These are phyloP conservation scores for Autographa pulchrina DNA, from an alignment of 2,888 invertebrate genomes.

Conservation along the genomic window DNA sequence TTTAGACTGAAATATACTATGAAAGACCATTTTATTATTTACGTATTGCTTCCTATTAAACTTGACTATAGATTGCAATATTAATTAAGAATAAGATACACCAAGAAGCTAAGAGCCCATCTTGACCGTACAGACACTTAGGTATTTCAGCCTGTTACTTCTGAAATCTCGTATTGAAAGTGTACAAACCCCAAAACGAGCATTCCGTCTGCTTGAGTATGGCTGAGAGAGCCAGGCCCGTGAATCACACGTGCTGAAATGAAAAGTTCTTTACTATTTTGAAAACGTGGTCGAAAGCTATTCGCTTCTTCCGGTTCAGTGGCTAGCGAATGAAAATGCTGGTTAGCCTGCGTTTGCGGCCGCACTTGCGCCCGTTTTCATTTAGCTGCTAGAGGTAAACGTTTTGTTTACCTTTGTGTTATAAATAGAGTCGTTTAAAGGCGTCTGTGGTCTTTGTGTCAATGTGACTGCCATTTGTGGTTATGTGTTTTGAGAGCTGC, in stretches of 20 bases:
- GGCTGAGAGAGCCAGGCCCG: constrained; percentile 23
- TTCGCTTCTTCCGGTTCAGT: constrained; percentile 55
- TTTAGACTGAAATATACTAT: constrained; percentile 30
- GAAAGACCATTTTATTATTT: not conserved
- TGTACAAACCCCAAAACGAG: constrained; percentile 23
- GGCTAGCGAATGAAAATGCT: constrained; percentile 59
- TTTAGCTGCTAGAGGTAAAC: constrained; percentile 50
- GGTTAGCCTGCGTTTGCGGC: constrained; percentile 50
- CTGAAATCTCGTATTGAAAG: not conserved
- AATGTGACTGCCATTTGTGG: constrained; percentile 43
- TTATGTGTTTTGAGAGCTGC: constrained; percentile 39
- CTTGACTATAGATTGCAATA: no score
- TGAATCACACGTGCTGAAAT: constrained; percentile 50
- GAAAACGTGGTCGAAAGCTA: constrained; percentile 55
- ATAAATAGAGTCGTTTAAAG: constrained; percentile 54
- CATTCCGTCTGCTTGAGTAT: constrained; percentile 37
- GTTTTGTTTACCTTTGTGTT: constrained; percentile 60
- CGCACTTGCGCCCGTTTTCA: constrained; percentile 55
- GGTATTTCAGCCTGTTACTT: not conserved
- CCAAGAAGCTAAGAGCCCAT: no score
- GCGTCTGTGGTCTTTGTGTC: constrained; percentile 44
- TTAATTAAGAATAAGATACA: no score
- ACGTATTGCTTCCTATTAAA: not conserved
- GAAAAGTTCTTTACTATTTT: constrained; percentile 59
- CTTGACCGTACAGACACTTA: no score